phyloP scores from a whole-genome alignment of 2,797 vertebrate genomes.

The Diplodus puntazzo region DNA sequence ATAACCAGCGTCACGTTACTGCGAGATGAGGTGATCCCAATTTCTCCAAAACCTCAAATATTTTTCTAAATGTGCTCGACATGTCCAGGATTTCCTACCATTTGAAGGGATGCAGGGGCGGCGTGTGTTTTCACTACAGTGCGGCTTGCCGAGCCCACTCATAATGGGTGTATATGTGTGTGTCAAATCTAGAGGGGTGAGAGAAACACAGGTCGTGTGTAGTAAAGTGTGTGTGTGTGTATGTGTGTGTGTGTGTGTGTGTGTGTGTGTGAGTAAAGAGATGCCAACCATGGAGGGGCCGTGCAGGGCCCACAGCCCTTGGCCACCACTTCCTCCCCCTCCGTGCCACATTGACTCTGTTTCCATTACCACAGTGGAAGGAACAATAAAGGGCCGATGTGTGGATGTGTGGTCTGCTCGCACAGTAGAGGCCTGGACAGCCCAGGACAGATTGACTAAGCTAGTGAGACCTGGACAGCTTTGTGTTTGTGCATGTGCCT shows the following conservation, averaged over 20 bases:
- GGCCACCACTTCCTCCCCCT: slow-evolving; percentile 78
- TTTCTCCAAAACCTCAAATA: slow-evolving; percentile 84
- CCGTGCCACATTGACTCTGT: slow-evolving; percentile 78
- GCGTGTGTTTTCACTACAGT: slow-evolving; percentile 77
- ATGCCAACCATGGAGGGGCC: slow-evolving; percentile 79
- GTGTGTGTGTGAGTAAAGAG: slow-evolving; percentile 41
- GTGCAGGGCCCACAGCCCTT: slow-evolving; percentile 68
- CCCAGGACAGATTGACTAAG: slow-evolving; percentile 62
- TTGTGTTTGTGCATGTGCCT: slow-evolving; percentile 16
- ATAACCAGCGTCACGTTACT: slow-evolving; percentile 82
- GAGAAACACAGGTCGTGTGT: slow-evolving; percentile 60
- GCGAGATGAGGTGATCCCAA: slow-evolving; percentile 80
- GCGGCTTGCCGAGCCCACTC: slow-evolving; percentile 64
- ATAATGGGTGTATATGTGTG: slow-evolving; percentile 35
- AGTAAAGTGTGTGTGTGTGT: slow-evolving; percentile 40
- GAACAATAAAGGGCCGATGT: slow-evolving; percentile 85
- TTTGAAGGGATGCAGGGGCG: slow-evolving; percentile 74
- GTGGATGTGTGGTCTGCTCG: slow-evolving; percentile 82
- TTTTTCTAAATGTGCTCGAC: slow-evolving; percentile 83
- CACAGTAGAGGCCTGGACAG: slow-evolving; percentile 64
- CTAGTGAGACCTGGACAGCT: slow-evolving; percentile 56
- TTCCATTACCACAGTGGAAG: slow-evolving; percentile 88
- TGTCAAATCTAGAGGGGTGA: slow-evolving; percentile 48
- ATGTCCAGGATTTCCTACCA: slow-evolving; percentile 86
- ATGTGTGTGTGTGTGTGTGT: too few species aligned